phyloP scores from a whole-genome alignment of 2,797 vertebrate genomes.

The Chaetodon trifasciatus region DNA sequence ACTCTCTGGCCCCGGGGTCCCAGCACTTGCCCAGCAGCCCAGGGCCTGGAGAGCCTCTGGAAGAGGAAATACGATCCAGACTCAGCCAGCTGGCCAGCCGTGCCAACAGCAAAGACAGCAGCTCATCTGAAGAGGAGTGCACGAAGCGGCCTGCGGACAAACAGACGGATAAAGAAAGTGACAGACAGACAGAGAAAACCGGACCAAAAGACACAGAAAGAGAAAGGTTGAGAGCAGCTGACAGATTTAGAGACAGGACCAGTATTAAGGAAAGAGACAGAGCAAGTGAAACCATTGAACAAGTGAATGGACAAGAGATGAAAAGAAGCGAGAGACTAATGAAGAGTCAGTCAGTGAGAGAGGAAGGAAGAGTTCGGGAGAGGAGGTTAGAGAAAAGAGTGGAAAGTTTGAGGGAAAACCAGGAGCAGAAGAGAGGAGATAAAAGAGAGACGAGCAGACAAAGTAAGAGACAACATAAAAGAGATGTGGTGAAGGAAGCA shows the following conservation, averaged over 20 bases:
- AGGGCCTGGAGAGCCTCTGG: conserved; percentile 67
- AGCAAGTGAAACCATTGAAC: conserved; percentile 49
- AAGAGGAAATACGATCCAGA: conserved; percentile 86
- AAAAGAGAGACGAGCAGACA: conserved; percentile 61
- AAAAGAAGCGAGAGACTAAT: conserved; percentile 53
- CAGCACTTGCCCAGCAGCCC: conserved; percentile 33
- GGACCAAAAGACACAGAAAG: conserved; percentile 60
- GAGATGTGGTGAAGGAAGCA: conserved; percentile 66
- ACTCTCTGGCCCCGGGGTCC: conserved; percentile 20
- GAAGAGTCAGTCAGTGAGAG: conserved; percentile 58
- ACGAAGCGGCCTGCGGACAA: conserved; percentile 42
- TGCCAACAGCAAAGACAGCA: conserved; percentile 88
- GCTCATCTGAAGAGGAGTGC: conserved; percentile 89
- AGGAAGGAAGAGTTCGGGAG: conserved; percentile 53
- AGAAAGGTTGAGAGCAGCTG: conserved; percentile 53
- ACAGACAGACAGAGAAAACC: conserved; percentile 51
- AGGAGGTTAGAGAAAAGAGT: conserved; percentile 58
- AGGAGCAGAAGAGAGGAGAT: conserved; percentile 65
- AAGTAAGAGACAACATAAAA: conserved; percentile 71
- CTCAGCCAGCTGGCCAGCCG: conserved; percentile 86
- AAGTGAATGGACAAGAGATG: conserved; percentile 63
- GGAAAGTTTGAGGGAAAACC: conserved; percentile 52
- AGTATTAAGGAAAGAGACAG: conserved; percentile 45
- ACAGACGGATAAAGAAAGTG: conserved; percentile 53
- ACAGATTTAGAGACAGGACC: conserved; percentile 50